These are phyloP conservation scores for Anseranas semipalmata DNA, from an alignment of 2,113 vertebrate genomes.

Conservation along the genomic window DNA sequence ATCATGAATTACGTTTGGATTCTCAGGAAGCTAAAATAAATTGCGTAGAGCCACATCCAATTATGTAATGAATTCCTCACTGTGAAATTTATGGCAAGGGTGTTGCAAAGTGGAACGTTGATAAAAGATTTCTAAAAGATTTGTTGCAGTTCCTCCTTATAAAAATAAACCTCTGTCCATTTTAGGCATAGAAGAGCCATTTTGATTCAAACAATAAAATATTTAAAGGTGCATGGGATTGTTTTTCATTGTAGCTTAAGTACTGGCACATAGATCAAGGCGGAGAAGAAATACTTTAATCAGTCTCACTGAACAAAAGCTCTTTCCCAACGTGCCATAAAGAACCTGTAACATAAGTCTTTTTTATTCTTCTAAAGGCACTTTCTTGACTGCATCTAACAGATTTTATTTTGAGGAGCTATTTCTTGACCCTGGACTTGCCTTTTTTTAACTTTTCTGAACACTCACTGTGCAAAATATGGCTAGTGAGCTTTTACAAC, in stretches of 20 bases:
- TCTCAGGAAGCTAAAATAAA: slow-evolving; percentile 57
- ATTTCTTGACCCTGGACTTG: background rate
- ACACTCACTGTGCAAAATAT: background rate
- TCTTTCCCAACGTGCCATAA: background rate
- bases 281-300: background rate
- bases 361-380: slow-evolving; percentile 24
- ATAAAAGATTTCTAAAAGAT: slow-evolving; percentile 38
- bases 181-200: slow-evolving; percentile 32
- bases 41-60: slow-evolving; percentile 49
- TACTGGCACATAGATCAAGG: background rate
- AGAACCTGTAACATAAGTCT: background rate
- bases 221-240: background rate
- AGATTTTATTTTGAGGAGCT: background rate
- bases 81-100: background rate
- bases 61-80: slow-evolving; percentile 61
- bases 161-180: slow-evolving; percentile 4
- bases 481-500: background rate
- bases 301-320: background rate
- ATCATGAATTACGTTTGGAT: slow-evolving; percentile 38
- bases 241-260: slow-evolving; percentile 1
- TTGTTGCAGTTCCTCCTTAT: background rate
- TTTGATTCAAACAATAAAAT: slow-evolving; percentile 28
- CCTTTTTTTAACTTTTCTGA: background rate
- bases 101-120: slow-evolving; percentile 6
- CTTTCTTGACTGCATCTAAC: background rate